Base-by-base conservation (phyloP, 2,113 vertebrate species). In the Castor canadensis region DNA sequence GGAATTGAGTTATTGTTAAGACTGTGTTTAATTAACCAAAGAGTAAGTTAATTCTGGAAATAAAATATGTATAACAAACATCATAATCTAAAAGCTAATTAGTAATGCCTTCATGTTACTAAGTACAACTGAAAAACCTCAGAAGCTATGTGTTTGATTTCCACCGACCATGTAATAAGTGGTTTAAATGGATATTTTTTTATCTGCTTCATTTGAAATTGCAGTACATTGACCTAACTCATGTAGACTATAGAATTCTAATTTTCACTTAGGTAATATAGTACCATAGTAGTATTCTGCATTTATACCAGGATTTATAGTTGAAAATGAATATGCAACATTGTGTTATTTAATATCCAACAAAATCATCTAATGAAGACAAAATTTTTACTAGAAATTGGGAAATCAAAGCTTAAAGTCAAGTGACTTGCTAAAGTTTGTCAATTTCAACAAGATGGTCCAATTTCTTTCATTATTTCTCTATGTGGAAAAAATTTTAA, bases 1-100 rank as follows among this genome's bases (percentile, higher is more conserved):
- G 20, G 19, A 86, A 89, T 13, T 49, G 8, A 22, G 2, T 66
- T 56, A 62, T 69, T 84, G 2, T 73, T 28, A 60, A 17, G 10
- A 92, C 20, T 45, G 26, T 40, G 32, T 86, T 87, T 75, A 76
- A 72, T 62, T 86, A 93, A 81, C 30, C 40, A 96, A 83, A 87
- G 64, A 83, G 60, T 16, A 88, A 62, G 17, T 4, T 49, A 76
- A n/a, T 38, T 84, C 45, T 94, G 15, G 19, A 85, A 90, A 89
- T 72, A 13, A 90, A 86, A 47, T 95, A 73, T 67, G 0, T 43
- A 49, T 3, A 87, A 5, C 4, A 88, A 89, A 54, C 5, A 81
- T 72, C 17, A 43, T 67, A 72, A 91, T 72, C 32, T 88, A 88
- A 66, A 69, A 66, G 32, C 3, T 83, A 94, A 52, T 62, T 66